phyloP scores from a whole-genome alignment of 2,113 vertebrate genomes.

The Regulus satrapa region DNA sequence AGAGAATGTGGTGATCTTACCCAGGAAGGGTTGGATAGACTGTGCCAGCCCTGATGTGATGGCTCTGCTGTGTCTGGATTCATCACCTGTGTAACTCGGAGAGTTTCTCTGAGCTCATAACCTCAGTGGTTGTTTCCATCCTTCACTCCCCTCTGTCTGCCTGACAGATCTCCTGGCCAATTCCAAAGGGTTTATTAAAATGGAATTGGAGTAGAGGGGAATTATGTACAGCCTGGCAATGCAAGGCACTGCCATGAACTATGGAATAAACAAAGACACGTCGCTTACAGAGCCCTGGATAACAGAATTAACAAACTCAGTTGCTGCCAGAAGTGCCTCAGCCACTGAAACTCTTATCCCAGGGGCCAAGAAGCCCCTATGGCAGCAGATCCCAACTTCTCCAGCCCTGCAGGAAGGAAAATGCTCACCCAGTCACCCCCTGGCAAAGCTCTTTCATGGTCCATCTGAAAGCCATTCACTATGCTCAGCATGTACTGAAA shows the following conservation, averaged over 20 bases:
- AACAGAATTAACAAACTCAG: not conserved
- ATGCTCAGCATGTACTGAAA: not conserved
- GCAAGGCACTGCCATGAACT: not conserved
- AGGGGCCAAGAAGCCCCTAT: rapidly evolving
- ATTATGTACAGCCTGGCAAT: not conserved
- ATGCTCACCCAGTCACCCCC: not conserved
- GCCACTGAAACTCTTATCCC: not conserved
- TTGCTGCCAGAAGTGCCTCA: not conserved
- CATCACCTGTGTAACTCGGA: not conserved
- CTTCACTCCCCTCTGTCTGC: not conserved
- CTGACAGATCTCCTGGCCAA: not conserved
- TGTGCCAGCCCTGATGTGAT: not conserved
- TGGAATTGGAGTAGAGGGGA: not conserved
- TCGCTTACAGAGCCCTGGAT: not conserved
- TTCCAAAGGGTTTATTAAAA: not conserved
- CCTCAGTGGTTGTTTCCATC: not conserved
- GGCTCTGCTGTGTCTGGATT: not conserved
- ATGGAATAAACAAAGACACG: not conserved
- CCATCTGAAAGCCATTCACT: not conserved
- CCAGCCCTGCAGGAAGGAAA: not conserved
- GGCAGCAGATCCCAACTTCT: not conserved
- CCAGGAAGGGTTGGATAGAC: not conserved
- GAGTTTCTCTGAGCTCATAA: not conserved
- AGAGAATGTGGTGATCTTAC: not conserved
- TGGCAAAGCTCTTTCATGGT: not conserved